Percentiles rank a stretch among this genome's conserved stretches.
phyloP scores from a whole-genome alignment of 2,888 invertebrate genomes.

The Allophyes oxyacanthae region DNA sequence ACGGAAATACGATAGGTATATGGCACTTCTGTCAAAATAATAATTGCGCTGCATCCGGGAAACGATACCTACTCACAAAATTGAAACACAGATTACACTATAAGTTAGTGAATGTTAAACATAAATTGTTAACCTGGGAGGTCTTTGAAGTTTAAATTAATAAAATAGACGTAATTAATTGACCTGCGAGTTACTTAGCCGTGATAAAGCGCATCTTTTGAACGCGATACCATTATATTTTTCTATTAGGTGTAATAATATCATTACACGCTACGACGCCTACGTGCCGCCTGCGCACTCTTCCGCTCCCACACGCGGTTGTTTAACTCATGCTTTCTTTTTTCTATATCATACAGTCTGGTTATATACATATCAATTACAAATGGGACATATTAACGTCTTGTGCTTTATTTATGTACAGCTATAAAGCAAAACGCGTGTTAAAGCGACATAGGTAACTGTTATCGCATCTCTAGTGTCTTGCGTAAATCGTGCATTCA shows the following conservation, averaged over 20 bases:
- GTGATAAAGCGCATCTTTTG: constrained; percentile 16
- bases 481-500: constrained; percentile 11
- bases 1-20: constrained; percentile 9
- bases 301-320: constrained; percentile 43
- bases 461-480: constrained; percentile 9
- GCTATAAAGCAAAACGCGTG: constrained; percentile 14
- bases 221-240: constrained; percentile 19
- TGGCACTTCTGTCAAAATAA: constrained; percentile 18
- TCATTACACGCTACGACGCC: constrained; percentile 39
- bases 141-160: constrained; percentile 7
- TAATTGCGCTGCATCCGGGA: constrained; percentile 18
- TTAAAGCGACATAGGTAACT: constrained; percentile 16
- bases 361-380: constrained; percentile 40
- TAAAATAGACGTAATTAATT: constrained; percentile 12
- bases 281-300: constrained; percentile 50
- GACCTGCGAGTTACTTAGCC: neutral
- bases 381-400: constrained; percentile 20
- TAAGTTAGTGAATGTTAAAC: neutral
- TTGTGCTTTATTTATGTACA: constrained; percentile 18
- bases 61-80: constrained; percentile 5
- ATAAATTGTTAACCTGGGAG: neutral
- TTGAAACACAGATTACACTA: constrained; percentile 2
- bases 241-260: constrained; percentile 37
- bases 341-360: constrained; percentile 40
- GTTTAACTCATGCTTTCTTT: constrained; percentile 49